phyloP scores from a whole-genome alignment of 2,113 vertebrate genomes.

The Pangasianodon gigas region DNA sequence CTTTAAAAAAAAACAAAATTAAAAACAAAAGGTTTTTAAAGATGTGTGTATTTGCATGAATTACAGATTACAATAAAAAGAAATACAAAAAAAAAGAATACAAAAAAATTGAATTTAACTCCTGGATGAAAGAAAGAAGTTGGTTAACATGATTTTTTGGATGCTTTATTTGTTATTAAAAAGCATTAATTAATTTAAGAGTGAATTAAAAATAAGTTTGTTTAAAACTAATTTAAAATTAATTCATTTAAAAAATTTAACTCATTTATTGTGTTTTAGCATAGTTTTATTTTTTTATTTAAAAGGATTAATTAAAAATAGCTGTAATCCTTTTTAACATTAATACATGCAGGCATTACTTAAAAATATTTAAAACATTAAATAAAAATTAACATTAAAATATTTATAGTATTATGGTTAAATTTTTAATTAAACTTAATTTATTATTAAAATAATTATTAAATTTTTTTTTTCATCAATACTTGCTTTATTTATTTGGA shows the following conservation, averaged over 20 bases:
- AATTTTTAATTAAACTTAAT: no score
- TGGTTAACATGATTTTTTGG: background rate
- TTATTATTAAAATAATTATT: no score
- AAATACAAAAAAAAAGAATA: no score
- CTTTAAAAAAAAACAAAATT: no score
- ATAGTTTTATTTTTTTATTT: background rate
- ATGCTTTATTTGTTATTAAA: background rate
- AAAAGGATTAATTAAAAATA: background rate
- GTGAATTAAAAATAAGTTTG: background rate
- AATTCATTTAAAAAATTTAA: background rate
- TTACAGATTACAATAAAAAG: no score
- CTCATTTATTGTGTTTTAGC: background rate
- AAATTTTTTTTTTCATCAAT: no score
- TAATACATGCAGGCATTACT: background rate
- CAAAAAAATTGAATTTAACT: background rate
- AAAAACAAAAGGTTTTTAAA: background rate
- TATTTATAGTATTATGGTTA: background rate
- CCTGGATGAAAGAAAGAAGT: background rate
- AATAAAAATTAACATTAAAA: background rate
- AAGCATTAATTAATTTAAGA: background rate
- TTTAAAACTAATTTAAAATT: background rate
- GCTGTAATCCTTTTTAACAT: background rate
- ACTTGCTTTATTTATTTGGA: no score
- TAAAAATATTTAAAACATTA: background rate
- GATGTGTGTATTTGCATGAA: background rate